phyloP scores from a whole-genome alignment of 1,140 invertebrate species.

The Aphidius ervi region DNA sequence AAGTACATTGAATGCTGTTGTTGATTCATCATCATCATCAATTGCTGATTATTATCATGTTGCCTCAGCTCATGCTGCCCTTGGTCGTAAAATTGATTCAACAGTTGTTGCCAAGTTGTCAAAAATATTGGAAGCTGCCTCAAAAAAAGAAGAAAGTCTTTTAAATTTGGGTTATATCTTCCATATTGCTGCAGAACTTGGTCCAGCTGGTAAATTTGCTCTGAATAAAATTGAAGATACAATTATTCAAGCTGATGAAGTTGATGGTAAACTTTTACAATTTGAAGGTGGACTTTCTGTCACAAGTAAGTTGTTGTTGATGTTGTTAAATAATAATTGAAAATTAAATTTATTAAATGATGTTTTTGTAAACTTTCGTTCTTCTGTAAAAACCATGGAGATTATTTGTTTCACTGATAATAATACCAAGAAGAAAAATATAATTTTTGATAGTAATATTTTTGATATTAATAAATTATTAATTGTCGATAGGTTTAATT shows the following conservation, averaged over 20 bases:
- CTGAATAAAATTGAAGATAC: conserved; percentile 84
- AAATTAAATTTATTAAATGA: conserved; percentile 22
- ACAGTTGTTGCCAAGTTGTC: conserved; percentile 57
- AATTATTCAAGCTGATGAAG: conserved; percentile 91
- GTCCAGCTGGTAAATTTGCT: conserved; percentile 65
- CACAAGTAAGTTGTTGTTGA: conserved; percentile 47
- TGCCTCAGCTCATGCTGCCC: conserved; percentile 39
- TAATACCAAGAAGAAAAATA: conserved; percentile 9
- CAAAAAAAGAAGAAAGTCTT: conserved; percentile 75
- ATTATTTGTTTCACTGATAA: conserved; percentile 20
- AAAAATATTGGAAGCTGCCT: conserved; percentile 62
- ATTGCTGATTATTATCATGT: conserved; percentile 52
- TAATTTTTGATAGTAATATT: too few species aligned
- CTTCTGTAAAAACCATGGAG: conserved; percentile 31
- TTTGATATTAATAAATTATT: conserved; percentile 1
- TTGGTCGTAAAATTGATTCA: conserved; percentile 47
- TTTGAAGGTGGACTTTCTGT: conserved; percentile 85
- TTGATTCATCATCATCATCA: conserved; percentile 51
- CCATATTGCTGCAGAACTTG: conserved; percentile 67
- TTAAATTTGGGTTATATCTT: conserved; percentile 80
- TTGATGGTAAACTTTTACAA: conserved; percentile 81
- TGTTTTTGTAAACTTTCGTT: conserved; percentile 34
- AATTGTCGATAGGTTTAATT: conserved; percentile 56
- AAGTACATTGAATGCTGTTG: conserved; percentile 40
- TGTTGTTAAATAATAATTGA: not conserved